Percentiles rank a stretch among this genome's conserved stretches.
phyloP scores from a whole-genome alignment of 2,797 vertebrate species.

The Chanos chanos region DNA sequence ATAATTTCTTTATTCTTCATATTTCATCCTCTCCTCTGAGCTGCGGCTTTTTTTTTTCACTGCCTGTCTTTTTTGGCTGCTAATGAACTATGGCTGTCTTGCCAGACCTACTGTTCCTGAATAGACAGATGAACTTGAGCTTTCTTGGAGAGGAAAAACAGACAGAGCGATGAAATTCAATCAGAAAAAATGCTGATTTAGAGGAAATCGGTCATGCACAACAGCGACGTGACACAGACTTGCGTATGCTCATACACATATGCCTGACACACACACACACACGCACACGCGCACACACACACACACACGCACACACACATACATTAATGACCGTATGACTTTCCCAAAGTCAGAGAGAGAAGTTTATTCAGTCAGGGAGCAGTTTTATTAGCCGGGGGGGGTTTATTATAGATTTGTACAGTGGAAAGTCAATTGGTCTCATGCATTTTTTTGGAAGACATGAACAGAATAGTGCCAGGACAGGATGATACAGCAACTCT shows the following conservation, averaged over 20 bases:
- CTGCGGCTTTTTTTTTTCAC: not conserved
- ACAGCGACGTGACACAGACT: conserved; percentile 36
- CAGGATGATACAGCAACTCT: not conserved
- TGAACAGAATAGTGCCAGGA: no score
- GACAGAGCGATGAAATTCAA: conserved; percentile 33
- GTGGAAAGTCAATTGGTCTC: no score
- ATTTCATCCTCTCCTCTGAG: conserved; percentile 11
- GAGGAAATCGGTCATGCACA: conserved; percentile 42
- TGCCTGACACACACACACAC: not conserved
- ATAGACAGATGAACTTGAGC: conserved; percentile 5
- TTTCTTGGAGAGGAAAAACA: conserved; percentile 14
- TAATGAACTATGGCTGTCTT: not conserved
- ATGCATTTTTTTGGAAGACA: no score
- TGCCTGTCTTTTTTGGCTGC: not conserved
- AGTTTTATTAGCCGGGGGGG: no score
- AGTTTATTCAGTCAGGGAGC: conserved; percentile 10
- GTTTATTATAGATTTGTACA: no score
- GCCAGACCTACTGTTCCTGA: not conserved
- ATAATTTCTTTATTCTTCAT: conserved; percentile 22
- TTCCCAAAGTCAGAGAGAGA: not conserved
- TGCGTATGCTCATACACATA: not conserved
- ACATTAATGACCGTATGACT: not conserved
- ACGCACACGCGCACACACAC: not conserved
- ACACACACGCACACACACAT: not conserved
- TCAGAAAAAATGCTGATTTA: conserved; percentile 49